Conservation (phyloP, 2,888 invertebrate genomes). For the Diaperis boleti region DNA sequence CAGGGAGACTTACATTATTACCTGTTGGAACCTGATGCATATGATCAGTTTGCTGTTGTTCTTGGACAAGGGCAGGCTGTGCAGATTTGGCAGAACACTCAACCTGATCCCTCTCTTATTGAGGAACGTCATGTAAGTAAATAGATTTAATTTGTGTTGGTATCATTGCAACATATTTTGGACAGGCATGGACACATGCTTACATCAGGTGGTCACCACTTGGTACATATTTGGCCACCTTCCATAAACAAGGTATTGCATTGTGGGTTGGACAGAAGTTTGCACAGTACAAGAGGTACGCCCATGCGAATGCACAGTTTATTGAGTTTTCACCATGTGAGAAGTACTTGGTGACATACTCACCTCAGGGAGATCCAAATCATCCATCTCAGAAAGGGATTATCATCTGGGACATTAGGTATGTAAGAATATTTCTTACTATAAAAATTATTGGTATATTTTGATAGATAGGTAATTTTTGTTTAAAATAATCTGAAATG, state of each 20-base stretch:
- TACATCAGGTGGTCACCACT: conserved; percentile 98
- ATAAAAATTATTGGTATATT: no score
- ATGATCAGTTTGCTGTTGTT: conserved; percentile 94
- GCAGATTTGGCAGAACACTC: conserved; percentile 89
- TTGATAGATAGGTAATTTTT: no score
- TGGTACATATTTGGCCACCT: conserved; percentile 96
- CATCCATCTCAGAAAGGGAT: conserved; percentile 83
- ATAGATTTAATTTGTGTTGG: not conserved
- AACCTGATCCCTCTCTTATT: conserved; percentile 85
- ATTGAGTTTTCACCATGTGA: conserved; percentile 99
- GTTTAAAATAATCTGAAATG: no score
- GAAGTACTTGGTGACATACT: conserved; percentile 95
- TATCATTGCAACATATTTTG: not conserved
- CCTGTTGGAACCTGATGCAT: conserved; percentile 93
- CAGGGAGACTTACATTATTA: conserved; percentile 94
- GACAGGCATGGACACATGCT: conserved; percentile 95
- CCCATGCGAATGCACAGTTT: conserved; percentile 90
- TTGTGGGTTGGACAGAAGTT: conserved; percentile 98
- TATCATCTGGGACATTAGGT: conserved; percentile 96
- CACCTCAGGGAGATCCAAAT: conserved; percentile 78
- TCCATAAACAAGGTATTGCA: conserved; percentile 95
- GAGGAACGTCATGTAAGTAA: conserved; percentile 82
- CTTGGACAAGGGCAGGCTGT: conserved; percentile 81
- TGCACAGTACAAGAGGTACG: conserved; percentile 91
- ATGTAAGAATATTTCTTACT: no score